Evolutionary conservation across 2,797 vertebrate genomes (phyloP).

Genomic region (Enteromius viviparus): DNA sequence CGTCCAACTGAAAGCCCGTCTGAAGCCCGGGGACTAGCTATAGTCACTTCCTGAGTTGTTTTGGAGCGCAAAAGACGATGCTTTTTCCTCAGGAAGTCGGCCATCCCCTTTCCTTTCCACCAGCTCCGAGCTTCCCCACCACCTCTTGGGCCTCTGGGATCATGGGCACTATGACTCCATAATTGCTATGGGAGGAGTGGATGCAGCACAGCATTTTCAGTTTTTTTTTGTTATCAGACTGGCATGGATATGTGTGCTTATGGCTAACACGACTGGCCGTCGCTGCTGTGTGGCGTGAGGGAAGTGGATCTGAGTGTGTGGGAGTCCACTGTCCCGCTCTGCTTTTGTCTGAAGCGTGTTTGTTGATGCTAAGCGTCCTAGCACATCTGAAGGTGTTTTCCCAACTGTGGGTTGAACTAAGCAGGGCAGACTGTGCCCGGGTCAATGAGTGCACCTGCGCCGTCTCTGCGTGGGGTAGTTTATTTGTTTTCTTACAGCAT

Average conservation of each 20-base stretch:
- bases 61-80: constrained; percentile 65
- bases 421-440: constrained; percentile 45
- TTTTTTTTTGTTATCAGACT: background rate
- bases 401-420: constrained; percentile 51
- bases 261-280: background rate
- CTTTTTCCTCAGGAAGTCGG: constrained; percentile 71
- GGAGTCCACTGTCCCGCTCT: constrained; percentile 34
- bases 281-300: constrained; percentile 15
- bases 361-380: constrained; percentile 58
- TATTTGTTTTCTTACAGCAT: constrained; percentile 59
- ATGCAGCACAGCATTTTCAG: background rate
- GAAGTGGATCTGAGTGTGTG: constrained; percentile 56
- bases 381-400: constrained; percentile 54
- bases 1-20: constrained; percentile 43
- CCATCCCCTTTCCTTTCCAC: constrained; percentile 66
- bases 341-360: constrained; percentile 62
- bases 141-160: constrained; percentile 44
- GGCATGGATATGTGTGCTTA: background rate
- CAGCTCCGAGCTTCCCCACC: constrained; percentile 48
- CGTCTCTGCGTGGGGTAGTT: constrained; percentile 55
- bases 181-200: constrained; percentile 45
- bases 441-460: constrained; percentile 60
- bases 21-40: constrained; percentile 54
- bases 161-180: constrained; percentile 50
- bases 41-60: constrained; percentile 67